phyloP scores from a whole-genome alignment of 2,113 vertebrate species.

The Osmerus mordax region DNA sequence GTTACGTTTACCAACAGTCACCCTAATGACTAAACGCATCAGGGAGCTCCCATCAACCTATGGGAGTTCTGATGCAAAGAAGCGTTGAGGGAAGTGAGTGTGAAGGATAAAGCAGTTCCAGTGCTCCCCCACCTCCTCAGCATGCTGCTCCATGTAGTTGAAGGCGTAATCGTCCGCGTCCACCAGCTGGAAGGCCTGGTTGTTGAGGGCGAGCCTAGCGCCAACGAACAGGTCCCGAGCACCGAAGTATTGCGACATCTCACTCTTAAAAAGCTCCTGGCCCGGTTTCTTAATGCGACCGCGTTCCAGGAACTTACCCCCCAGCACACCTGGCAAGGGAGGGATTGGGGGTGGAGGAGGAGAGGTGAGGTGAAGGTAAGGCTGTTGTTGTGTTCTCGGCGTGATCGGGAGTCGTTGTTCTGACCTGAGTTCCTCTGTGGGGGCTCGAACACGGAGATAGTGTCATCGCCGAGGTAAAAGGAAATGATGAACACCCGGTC shows the following conservation, averaged over 20 bases:
- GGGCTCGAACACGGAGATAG: conserved; percentile 81
- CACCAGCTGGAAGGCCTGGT: conserved; percentile 76
- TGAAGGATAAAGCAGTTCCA: background rate
- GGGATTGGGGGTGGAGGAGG: too few relatives aligned
- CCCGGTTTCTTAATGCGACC: conserved; percentile 81
- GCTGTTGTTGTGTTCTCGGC: conserved; percentile 1
- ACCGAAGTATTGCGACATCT: conserved; percentile 77
- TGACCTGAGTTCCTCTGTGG: conserved; percentile 81
- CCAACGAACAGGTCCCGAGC: conserved; percentile 85
- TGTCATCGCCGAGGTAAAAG: conserved; percentile 82
- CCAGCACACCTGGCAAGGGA: conserved; percentile 71
- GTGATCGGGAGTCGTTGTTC: background rate
- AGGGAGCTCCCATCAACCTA: background rate
- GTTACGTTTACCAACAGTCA: too few relatives aligned
- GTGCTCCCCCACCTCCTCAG: conserved; percentile 73
- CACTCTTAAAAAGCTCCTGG: conserved; percentile 83
- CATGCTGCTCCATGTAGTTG: conserved; percentile 85
- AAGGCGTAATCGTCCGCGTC: conserved; percentile 87
- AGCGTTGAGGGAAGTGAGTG: background rate
- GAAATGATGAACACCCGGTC: conserved; percentile 80
- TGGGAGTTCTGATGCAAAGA: background rate
- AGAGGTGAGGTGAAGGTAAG: background rate
- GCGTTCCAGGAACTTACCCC: conserved; percentile 85
- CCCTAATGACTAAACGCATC: background rate
- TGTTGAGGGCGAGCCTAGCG: conserved; percentile 76